Percentiles rank a stretch among this genome's conserved stretches.
Evolutionary conservation across 1,140 invertebrate genomes (phyloP).

Genomic region (Sinella curviseta): DNA sequence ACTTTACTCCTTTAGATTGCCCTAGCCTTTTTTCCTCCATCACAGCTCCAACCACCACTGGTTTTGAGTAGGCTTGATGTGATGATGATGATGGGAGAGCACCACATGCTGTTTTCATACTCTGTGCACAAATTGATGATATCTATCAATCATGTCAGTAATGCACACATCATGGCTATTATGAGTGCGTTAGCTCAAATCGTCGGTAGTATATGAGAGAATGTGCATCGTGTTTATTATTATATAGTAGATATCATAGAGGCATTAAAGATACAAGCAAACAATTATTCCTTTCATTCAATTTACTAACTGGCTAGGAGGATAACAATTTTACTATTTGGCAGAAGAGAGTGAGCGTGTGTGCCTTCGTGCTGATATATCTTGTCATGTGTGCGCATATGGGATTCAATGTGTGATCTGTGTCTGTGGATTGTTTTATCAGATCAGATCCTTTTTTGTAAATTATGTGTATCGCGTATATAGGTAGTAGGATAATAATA

Average conservation of each 20-base stretch:
- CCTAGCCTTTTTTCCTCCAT: not conserved
- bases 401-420: conserved; percentile 15
- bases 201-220: not conserved
- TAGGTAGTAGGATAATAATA: not conserved
- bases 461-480: conserved; percentile 16
- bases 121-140: conserved; percentile 24
- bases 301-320: no score
- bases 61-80: not conserved
- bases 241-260: no score
- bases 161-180: not conserved
- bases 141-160: conserved; percentile 25
- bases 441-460: conserved; percentile 4
- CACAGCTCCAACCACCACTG: not conserved
- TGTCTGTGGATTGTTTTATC: conserved; percentile 23
- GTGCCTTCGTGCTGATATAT: no score
- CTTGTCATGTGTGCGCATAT: not conserved
- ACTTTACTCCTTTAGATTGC: not conserved
- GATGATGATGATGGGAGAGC: conserved; percentile 20
- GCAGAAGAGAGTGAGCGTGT: not conserved
- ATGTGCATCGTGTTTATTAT: not conserved
- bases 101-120: conserved; percentile 27
- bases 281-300: conserved; percentile 9
- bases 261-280: no score
- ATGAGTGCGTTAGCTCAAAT: not conserved
- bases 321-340: not conserved